Percentiles rank a stretch among this genome's conserved stretches.
These are phyloP conservation scores for Thamnophis elegans DNA, from an alignment of 2,797 vertebrate genomes.

Conservation along the genomic window DNA sequence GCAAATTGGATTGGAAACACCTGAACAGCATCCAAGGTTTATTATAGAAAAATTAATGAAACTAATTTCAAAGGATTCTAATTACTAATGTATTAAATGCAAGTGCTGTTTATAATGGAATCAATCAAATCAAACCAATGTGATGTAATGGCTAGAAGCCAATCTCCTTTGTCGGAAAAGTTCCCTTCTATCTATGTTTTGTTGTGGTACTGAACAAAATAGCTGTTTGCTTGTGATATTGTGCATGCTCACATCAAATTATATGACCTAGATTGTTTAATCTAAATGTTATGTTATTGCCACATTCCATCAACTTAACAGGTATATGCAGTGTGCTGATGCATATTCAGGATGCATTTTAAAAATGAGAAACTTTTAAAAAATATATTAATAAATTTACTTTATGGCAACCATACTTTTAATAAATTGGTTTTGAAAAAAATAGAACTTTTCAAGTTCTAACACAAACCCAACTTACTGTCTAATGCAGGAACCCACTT, in stretches of 20 bases:
- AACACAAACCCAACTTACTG: background rate
- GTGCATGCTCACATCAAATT: background rate
- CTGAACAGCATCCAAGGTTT: background rate
- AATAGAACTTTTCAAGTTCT: background rate
- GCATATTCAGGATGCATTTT: background rate
- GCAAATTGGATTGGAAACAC: background rate
- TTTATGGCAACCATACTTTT: constrained; percentile 10
- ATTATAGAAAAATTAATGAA: background rate
- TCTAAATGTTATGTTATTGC: background rate
- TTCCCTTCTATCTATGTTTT: background rate
- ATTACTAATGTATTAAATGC: background rate
- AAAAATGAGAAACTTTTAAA: background rate
- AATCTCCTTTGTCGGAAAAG: background rate
- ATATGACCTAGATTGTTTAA: background rate
- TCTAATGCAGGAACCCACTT: background rate
- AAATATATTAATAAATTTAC: constrained; percentile 8
- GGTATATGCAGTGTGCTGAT: background rate
- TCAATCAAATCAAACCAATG: background rate
- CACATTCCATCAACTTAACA: background rate
- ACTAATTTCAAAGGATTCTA: background rate
- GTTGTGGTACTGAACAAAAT: background rate
- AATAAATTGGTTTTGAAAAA: constrained; percentile 34
- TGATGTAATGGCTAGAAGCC: background rate
- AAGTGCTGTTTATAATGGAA: background rate
- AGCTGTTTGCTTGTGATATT: background rate